phyloP scores from a whole-genome alignment of 2,888 invertebrate genomes.

The Scaptomyza polygonia region DNA sequence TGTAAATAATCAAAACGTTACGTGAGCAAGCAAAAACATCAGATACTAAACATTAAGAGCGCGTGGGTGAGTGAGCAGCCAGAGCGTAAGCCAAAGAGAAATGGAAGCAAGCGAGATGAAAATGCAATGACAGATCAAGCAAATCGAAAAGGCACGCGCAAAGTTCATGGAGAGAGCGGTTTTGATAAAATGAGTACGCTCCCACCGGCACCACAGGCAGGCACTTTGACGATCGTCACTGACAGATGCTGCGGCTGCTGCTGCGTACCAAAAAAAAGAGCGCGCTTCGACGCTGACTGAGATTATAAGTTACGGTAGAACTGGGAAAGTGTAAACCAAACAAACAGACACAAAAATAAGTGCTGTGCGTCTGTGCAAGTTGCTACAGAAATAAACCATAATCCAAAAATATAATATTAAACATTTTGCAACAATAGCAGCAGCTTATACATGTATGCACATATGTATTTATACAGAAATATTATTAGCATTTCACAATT shows the following conservation, averaged over 20 bases:
- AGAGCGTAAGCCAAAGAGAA: not conserved
- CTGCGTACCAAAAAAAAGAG: slow-evolving; percentile 5
- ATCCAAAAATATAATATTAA: slow-evolving; percentile 50
- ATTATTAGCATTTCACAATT: slow-evolving; percentile 44
- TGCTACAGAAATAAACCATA: slow-evolving; percentile 70
- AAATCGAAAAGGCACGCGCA: slow-evolving; percentile 52
- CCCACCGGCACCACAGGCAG: slow-evolving; percentile 14
- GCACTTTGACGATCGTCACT: slow-evolving; percentile 29
- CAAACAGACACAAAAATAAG: slow-evolving; percentile 64
- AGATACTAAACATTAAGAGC: not conserved
- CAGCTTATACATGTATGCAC: slow-evolving; percentile 1
- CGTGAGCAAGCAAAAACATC: slow-evolving; percentile 15
- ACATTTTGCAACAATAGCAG: slow-evolving; percentile 36
- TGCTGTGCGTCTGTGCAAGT: slow-evolving; percentile 10
- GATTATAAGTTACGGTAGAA: slow-evolving; percentile 36
- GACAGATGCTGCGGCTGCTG: slow-evolving; percentile 18
- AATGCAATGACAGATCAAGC: slow-evolving; percentile 54
- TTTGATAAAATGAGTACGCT: not conserved
- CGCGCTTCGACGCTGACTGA: slow-evolving; percentile 15
- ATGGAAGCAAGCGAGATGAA: slow-evolving; percentile 26
- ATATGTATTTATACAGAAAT: slow-evolving; percentile 9
- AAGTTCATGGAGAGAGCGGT: slow-evolving; percentile 40
- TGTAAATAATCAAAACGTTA: slow-evolving; percentile 42
- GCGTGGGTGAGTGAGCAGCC: slow-evolving; percentile 13
- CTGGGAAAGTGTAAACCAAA: slow-evolving; percentile 67